Conservation (phyloP, 1,140 invertebrate species). For the Anagrus nilaparvatae region DNA sequence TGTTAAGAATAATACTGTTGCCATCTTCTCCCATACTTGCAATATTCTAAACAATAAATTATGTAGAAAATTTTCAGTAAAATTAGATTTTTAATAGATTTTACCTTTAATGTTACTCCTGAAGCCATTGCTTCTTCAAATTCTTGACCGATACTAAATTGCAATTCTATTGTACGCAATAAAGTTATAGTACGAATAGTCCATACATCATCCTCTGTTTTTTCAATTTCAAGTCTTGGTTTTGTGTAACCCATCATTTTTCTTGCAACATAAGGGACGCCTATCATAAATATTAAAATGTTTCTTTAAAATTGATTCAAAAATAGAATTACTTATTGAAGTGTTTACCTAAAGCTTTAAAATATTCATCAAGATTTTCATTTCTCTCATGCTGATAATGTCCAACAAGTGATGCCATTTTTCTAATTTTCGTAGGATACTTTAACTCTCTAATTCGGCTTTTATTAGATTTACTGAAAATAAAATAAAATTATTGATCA, state of each 20-base stretch:
- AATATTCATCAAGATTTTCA: slow-evolving; percentile 55
- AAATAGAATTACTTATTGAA: slow-evolving; percentile 9
- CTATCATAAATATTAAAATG: slow-evolving; percentile 16
- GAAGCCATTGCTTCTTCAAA: slow-evolving; percentile 34
- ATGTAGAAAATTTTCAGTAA: not conserved
- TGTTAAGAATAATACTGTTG: slow-evolving; percentile 42
- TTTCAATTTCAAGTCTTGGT: slow-evolving; percentile 46
- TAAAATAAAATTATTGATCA: slow-evolving; percentile 1
- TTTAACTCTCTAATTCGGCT: slow-evolving; percentile 1
- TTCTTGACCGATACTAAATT: slow-evolving; percentile 29
- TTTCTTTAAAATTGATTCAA: not conserved
- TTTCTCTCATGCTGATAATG: slow-evolving; percentile 52
- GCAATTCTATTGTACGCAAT: slow-evolving; percentile 26
- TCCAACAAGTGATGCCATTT: slow-evolving; percentile 44
- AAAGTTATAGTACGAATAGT: slow-evolving; percentile 45
- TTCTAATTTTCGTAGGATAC: slow-evolving; percentile 10
- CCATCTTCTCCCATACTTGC: slow-evolving; percentile 42
- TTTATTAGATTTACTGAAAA: slow-evolving; percentile 1
- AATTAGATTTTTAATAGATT: not conserved
- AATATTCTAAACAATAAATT: slow-evolving; percentile 35
- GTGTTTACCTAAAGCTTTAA: slow-evolving; percentile 46
- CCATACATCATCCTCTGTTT: slow-evolving; percentile 45
- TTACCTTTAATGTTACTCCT: slow-evolving; percentile 32
- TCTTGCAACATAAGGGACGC: slow-evolving; percentile 46
- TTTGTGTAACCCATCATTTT: slow-evolving; percentile 52